Evolutionary conservation across 2,797 vertebrate genomes (phyloP), one percentile per base, ranked within the genome.

Genomic region (Sitta carolinensis): DNA sequence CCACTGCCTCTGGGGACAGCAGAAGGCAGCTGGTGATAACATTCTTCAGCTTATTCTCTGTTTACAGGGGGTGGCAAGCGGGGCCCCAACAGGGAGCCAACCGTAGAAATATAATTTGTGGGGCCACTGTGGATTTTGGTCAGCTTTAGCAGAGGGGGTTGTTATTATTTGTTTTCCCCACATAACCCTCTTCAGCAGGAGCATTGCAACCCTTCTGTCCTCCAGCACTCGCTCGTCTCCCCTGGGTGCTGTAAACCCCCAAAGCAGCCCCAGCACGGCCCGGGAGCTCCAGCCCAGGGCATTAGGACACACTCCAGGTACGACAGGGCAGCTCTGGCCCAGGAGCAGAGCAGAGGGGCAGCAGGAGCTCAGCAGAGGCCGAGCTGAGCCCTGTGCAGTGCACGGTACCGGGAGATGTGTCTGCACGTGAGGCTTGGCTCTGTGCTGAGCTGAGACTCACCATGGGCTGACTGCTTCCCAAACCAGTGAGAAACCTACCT

Each of bases 291-390:
- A 48, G 18, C 19, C 51, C 2, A 2, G 22, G 89, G 51, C 78
- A 3, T 2, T 51, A 61, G 68, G 79, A 88, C 72, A 93, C 83
- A 20, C 68, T 68, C 27, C 48, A 93, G 94, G 93, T 96, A 97
- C 94, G 62, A 84, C 29, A 80, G 83, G 58, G 64, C 59, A 75
- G 57, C 45, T 64, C 58, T 66, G 76, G 61, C 54, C 57, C 29
- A 11, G 68, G 25, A 0, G 6, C 32, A 27, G 63, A 42, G 66
- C 23, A 17, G 13, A 30, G 4, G 76, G 72, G 13, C 89, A 88
- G 93, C 69, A 58, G 90, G 78, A 63, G 22, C 61, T 75, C 78
- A 75, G 91, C 87, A 83, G 45, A 80, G 47, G 21, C 57, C 38
- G 25, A 5, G 62, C 84, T 84, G 76, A 78, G 83, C 69, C 58